Base-by-base conservation (phyloP, 2,888 invertebrate species). In the Microctonus aethiopoides region DNA sequence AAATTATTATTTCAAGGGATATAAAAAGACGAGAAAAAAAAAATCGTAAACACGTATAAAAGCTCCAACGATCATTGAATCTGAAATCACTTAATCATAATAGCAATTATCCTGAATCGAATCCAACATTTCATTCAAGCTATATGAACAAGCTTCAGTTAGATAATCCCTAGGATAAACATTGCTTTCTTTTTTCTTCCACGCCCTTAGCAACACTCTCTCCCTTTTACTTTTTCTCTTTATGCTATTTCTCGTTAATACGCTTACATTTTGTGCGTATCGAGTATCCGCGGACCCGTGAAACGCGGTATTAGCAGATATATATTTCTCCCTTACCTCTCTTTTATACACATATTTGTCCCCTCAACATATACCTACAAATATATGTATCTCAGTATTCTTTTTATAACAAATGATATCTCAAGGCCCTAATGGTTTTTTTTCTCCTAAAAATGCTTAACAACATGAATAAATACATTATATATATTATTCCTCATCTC, bases 391-490 rank as follows among this genome's bases (percentile, higher is more conserved):
- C 63, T 70, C 72, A n/a, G n/a, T n/a, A n/a, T n/a, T n/a, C 69
- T 68, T 76, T 46, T 41, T n/a, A 79, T 84, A 83, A 84, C 83
- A 85, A 85, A 86, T 86, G 85, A 84, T 85, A 79, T 64, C 72
- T 62, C 61, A 77, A 73, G 73, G 71, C 79, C 79, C 77, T 84
- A 84, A 84, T 84, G 83, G 81, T 81, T 77, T 73, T 56, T 52
- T 61, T 11, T 39, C 46, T 34, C 26, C 62, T 59, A 56, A 36
- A 51, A 63, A 39, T 64, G 72, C 36, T n/a, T n/a, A n/a, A n/a
- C n/a, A n/a, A n/a, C n/a, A n/a, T n/a, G n/a, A n/a, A n/a, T n/a
- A n/a, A n/a, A n/a, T n/a, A 16, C 16, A 16, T n/a, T n/a, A 46
- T 46, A 7, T 46, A 46, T 46, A 51, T 69, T 73, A 79, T 76